Evolutionary conservation across 2,797 vertebrate species (phyloP).

Genomic region (Setipinna tenuifilis): DNA sequence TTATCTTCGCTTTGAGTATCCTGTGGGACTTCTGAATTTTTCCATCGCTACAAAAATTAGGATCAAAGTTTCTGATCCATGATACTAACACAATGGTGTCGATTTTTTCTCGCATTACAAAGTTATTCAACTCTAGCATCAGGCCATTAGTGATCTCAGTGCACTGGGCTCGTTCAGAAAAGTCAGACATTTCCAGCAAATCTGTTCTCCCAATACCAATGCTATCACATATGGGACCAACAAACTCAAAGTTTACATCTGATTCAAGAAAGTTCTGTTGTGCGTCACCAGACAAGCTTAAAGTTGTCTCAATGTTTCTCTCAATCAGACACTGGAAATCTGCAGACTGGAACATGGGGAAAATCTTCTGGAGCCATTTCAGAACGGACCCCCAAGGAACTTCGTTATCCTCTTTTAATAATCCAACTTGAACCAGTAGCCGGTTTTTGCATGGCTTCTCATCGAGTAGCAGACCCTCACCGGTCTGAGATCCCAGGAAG

Average conservation of each 20-base stretch:
- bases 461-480: slow-evolving; percentile 66
- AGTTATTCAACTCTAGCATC: slow-evolving; percentile 75
- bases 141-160: slow-evolving; percentile 77
- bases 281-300: slow-evolving; percentile 66
- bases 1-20: slow-evolving; percentile 64
- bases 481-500: slow-evolving; percentile 73
- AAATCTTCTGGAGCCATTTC: slow-evolving; percentile 75
- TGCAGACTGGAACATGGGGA: slow-evolving; percentile 67
- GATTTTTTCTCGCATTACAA: slow-evolving; percentile 71
- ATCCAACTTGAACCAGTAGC: slow-evolving; percentile 76
- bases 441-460: slow-evolving; percentile 68
- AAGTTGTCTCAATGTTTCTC: slow-evolving; percentile 68
- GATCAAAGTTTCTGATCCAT: slow-evolving; percentile 77
- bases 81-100: slow-evolving; percentile 69
- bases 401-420: slow-evolving; percentile 76
- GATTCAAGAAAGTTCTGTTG: slow-evolving; percentile 70
- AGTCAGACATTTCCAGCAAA: slow-evolving; percentile 75
- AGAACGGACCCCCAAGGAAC: slow-evolving; percentile 69
- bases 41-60: slow-evolving; percentile 70
- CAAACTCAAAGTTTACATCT: slow-evolving; percentile 76
- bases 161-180: slow-evolving; percentile 71
- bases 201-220: slow-evolving; percentile 74
- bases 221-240: slow-evolving; percentile 79
- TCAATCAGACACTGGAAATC: slow-evolving; percentile 77
- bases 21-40: slow-evolving; percentile 67